Evolutionary conservation across 2,113 vertebrate species (phyloP).

Genomic region (Daboia siamensis): DNA sequence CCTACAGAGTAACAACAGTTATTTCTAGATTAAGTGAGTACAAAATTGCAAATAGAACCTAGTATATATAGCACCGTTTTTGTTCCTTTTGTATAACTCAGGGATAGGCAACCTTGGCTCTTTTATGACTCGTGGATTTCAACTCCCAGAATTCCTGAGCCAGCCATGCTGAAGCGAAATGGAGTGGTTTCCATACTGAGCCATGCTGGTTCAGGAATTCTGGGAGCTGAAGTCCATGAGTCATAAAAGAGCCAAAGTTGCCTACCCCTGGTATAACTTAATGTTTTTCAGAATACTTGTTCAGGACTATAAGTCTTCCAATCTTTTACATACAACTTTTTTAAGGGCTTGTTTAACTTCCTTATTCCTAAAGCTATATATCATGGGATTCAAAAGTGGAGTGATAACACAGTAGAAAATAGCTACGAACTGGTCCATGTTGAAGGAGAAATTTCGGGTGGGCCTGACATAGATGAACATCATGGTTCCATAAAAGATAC

Average conservation of each 20-base stretch:
- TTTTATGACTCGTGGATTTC: no score
- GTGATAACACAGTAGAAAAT: conserved; percentile 16
- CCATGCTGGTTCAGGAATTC: no score
- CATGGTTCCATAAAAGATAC: conserved; percentile 50
- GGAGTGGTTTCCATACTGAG: no score
- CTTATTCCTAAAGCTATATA: conserved; percentile 35
- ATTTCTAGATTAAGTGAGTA: no score
- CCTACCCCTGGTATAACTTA: neutral
- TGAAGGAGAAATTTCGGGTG: conserved; percentile 1
- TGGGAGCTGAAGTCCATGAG: no score
- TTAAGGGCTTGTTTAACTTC: conserved; percentile 10
- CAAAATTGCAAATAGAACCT: neutral
- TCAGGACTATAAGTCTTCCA: neutral
- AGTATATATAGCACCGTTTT: neutral
- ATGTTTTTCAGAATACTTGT: neutral
- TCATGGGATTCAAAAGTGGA: conserved; percentile 27
- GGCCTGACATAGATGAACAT: conserved; percentile 39
- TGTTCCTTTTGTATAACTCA: neutral
- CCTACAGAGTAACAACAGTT: neutral
- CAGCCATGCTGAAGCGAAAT: no score
- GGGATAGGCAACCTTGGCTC: no score
- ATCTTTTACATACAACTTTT: neutral
- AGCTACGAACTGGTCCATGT: neutral
- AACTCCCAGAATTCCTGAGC: no score
- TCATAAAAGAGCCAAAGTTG: no score